Evolutionary conservation across 2,888 invertebrate genomes (phyloP).

Genomic region (Mactromeris polynyma): DNA sequence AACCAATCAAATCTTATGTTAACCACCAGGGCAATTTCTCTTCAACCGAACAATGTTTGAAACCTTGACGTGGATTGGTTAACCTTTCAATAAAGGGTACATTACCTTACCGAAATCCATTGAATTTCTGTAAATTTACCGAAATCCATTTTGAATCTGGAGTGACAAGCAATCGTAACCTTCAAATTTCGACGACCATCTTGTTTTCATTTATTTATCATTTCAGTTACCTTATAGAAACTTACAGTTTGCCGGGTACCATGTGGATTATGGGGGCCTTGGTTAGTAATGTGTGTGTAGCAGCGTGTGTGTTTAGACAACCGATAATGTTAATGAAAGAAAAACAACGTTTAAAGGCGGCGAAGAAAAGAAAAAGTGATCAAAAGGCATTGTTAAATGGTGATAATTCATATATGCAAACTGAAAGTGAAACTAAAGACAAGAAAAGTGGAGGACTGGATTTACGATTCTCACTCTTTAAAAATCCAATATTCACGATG

Average conservation of each 20-base stretch:
- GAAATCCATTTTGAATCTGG: too few relatives aligned
- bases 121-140: too few relatives aligned
- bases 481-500: slow-evolving; percentile 89
- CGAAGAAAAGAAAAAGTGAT: slow-evolving; percentile 26
- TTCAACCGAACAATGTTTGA: too few relatives aligned
- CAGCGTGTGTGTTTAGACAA: slow-evolving; percentile 61
- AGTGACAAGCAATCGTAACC: too few relatives aligned
- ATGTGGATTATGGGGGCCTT: slow-evolving; percentile 61
- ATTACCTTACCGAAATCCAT: too few relatives aligned
- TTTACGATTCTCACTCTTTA: slow-evolving; percentile 64
- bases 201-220: slow-evolving; percentile 38
- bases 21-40: too few relatives aligned
- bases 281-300: slow-evolving; percentile 59
- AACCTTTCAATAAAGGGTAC: too few relatives aligned
- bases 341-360: slow-evolving; percentile 22
- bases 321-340: slow-evolving; percentile 46
- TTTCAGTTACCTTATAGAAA: slow-evolving; percentile 63
- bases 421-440: not conserved
- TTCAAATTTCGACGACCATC: too few relatives aligned
- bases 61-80: too few relatives aligned
- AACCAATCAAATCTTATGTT: too few relatives aligned
- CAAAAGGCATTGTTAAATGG: slow-evolving; percentile 43
- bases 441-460: not conserved
- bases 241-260: slow-evolving; percentile 55
- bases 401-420: not conserved